phyloP scores from a whole-genome alignment of 2,888 invertebrate genomes.

The Limnephilus marmoratus region DNA sequence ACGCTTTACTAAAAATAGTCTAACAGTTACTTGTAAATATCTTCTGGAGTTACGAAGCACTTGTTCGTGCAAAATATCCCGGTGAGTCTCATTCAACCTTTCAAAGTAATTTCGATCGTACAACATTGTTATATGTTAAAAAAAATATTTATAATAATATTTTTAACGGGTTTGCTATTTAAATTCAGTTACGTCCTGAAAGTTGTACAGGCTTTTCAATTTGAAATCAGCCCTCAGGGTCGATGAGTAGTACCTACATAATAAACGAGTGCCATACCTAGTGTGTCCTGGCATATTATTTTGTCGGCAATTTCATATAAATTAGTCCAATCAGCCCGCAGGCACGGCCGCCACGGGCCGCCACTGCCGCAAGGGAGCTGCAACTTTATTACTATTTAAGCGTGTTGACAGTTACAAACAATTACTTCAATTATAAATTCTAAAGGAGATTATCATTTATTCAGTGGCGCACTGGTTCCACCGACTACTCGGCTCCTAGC shows the following conservation, averaged over 20 bases:
- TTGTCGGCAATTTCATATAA: slow-evolving; percentile 40
- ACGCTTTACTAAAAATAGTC: no score
- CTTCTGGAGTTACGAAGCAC: neutral
- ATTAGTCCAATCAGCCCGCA: slow-evolving; percentile 60
- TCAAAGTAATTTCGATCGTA: neutral
- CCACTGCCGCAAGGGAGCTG: neutral
- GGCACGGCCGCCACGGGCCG: slow-evolving; percentile 45
- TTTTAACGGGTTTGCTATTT: neutral
- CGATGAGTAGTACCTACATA: neutral
- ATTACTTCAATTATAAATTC: slow-evolving; percentile 63
- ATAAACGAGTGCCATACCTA: slow-evolving; percentile 22
- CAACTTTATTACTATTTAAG: slow-evolving; percentile 50
- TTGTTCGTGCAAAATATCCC: neutral
- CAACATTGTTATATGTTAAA: neutral
- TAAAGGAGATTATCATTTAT: slow-evolving; percentile 58
- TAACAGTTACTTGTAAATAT: no score
- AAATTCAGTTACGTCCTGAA: neutral
- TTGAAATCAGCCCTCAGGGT: neutral
- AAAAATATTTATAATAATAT: neutral
- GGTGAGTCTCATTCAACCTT: neutral
- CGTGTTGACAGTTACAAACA: slow-evolving; percentile 62
- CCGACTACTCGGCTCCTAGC: neutral
- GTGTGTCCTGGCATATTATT: neutral
- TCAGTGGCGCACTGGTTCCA: slow-evolving; percentile 15
- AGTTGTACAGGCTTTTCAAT: neutral